Conservation (phyloP, 2,888 invertebrate species). For the Chesias legatella region DNA sequence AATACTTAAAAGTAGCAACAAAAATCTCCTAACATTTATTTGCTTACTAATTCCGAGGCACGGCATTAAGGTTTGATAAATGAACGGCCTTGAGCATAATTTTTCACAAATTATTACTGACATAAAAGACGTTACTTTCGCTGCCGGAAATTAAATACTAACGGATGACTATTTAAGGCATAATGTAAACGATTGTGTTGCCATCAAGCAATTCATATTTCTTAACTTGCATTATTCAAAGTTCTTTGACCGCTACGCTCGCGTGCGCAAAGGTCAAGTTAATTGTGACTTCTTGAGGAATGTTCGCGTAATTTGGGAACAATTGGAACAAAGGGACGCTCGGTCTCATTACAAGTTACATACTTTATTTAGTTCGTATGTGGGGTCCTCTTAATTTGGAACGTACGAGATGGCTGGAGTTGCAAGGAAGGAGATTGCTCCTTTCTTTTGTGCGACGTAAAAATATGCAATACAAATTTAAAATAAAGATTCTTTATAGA, state of each 20-base stretch:
- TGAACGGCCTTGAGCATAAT: slow-evolving; percentile 11
- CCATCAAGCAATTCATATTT: slow-evolving; percentile 27
- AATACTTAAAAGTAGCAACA: too few species aligned
- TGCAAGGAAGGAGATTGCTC: slow-evolving; percentile 9
- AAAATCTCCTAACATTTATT: too few species aligned
- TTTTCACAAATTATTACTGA: slow-evolving; percentile 7
- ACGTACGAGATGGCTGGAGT: slow-evolving; percentile 2
- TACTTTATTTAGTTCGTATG: slow-evolving; percentile 1
- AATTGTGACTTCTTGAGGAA: slow-evolving; percentile 36
- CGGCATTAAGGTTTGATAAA: slow-evolving; percentile 1
- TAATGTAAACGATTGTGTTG: slow-evolving; percentile 17
- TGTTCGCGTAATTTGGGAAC: slow-evolving; percentile 11
- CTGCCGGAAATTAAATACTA: slow-evolving; percentile 27
- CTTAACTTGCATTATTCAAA: slow-evolving; percentile 36
- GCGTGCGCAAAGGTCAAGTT: slow-evolving; percentile 48
- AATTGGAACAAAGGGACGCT: slow-evolving; percentile 19
- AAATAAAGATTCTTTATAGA: too few species aligned
- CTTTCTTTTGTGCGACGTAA: slow-evolving; percentile 18
- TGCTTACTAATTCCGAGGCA: background rate
- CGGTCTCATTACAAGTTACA: slow-evolving; percentile 5
- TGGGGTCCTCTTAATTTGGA: slow-evolving; percentile 17
- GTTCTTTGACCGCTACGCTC: slow-evolving; percentile 43
- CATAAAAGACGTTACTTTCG: slow-evolving; percentile 3
- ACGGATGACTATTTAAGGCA: slow-evolving; percentile 12
- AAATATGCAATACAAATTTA: too few species aligned